Evolutionary conservation across 2,888 invertebrate species (phyloP).

Genomic region (Rhingia rostrata): DNA sequence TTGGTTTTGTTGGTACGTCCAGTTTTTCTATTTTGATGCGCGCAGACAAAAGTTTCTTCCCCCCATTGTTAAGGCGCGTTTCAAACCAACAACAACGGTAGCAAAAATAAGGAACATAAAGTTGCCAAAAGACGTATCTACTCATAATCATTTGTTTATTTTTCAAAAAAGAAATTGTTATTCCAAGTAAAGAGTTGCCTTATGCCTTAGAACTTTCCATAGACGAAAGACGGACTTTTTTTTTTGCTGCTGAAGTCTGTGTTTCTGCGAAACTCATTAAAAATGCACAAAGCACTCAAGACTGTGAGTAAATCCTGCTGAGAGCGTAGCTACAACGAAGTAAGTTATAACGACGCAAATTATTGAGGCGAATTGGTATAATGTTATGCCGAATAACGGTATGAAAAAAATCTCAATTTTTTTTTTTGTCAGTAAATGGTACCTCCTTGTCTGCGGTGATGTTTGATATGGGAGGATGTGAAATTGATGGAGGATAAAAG

Average conservation of each 20-base stretch:
- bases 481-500: not conserved
- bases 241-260: constrained; percentile 26
- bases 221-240: constrained; percentile 9
- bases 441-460: not conserved
- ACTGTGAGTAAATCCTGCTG: not conserved
- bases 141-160: constrained; percentile 67
- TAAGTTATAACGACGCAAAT: constrained; percentile 64
- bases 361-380: constrained; percentile 49
- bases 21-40: constrained; percentile 29
- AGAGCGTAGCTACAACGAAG: constrained; percentile 44
- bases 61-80: constrained; percentile 26
- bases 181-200: constrained; percentile 19
- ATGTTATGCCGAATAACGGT: constrained; percentile 61
- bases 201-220: constrained; percentile 24
- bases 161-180: constrained; percentile 35
- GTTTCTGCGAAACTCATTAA: constrained; percentile 59
- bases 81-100: too few relatives aligned
- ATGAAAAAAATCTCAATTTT: constrained; percentile 44
- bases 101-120: constrained; percentile 34
- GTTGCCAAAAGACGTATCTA: constrained; percentile 1
- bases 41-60: constrained; percentile 20
- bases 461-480: not conserved
- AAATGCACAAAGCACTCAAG: constrained; percentile 69
- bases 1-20: constrained; percentile 16
- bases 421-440: not conserved